Evolutionary conservation across 2,888 invertebrate genomes (phyloP), one percentile per base, ranked within the genome.

Genomic region (Drepanosiphum platanoidis): DNA sequence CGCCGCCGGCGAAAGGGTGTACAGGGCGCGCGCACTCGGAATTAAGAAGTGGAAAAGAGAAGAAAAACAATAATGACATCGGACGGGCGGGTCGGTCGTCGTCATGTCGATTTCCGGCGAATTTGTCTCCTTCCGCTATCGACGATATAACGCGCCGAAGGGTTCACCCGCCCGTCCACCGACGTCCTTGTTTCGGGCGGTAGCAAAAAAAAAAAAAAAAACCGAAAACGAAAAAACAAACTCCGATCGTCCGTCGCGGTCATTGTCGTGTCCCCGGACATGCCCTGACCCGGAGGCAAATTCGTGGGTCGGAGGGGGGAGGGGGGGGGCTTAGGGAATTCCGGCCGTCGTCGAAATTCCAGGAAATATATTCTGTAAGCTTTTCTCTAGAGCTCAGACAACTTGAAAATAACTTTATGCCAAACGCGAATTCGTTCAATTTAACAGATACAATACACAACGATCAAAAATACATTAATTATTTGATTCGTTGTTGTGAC

Each of bases 21-120:
- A 22, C n/a, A n/a, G n/a, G 32, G 61, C 18, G 22, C 27, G 30
- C n/a, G 82, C 36, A n/a, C n/a, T n/a, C n/a, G 70, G 36, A 72
- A 74, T 72, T 71, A 81, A 81, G 36, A 71, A 81, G 30, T 68
- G 46, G 64, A 82, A 32, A 72, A 61, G 39, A 34, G 61, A 64
- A 82, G 61, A 64, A 82, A 82, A 82, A 64, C 58, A 82, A 82
- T 82, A 74, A 82, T 72, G 72, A 72, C 72, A 82, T n/a, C 5
- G 18, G 32, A 52, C 30, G 71, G 3, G 32, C 13, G 22, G 22
- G 22, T 5, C 27, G 30, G n/a, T 22, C 18, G 36, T 8, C 18
- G 46, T 68, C 79, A 46, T 68, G 46, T 79, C 46, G 46, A 79
- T 68, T 68, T 46, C n/a, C 42, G 4, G 30, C 3, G 39, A 78